Evolutionary conservation across 2,113 vertebrate species (phyloP).

Genomic region (Pedetes capensis): DNA sequence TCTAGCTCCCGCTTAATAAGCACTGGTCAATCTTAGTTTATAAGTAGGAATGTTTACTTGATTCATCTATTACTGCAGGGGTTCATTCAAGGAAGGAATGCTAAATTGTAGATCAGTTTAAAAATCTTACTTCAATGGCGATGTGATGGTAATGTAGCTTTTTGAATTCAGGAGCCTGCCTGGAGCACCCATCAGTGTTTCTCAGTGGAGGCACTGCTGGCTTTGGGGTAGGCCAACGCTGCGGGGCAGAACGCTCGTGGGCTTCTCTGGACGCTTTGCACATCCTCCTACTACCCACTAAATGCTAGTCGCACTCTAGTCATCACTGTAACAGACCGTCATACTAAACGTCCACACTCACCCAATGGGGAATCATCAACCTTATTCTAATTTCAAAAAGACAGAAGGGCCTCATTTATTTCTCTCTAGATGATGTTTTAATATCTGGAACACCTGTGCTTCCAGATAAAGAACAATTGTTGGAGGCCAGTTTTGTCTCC

Average conservation of each 20-base stretch:
- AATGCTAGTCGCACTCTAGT: background rate
- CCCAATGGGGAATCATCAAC: background rate
- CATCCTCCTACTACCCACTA: too few relatives aligned
- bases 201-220: background rate
- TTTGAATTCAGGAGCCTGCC: too few relatives aligned
- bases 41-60: background rate
- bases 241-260: background rate
- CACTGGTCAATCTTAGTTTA: background rate
- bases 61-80: background rate
- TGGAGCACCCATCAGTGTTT: too few relatives aligned
- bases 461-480: background rate
- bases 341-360: background rate
- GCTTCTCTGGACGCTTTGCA: too few relatives aligned
- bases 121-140: too few relatives aligned
- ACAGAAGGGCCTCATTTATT: background rate
- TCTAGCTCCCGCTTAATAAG: background rate
- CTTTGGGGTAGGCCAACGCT: background rate
- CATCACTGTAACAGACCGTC: background rate
- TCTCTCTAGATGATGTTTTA: background rate
- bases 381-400: background rate
- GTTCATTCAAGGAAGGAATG: slow-evolving; percentile 4
- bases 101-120: background rate
- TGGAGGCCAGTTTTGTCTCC: too few relatives aligned
- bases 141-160: too few relatives aligned
- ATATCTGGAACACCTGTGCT: background rate